Percentiles rank a stretch among this genome's conserved stretches.
Evolutionary conservation across 2,888 invertebrate genomes (phyloP).

Genomic region (Serrognathus titanus): DNA sequence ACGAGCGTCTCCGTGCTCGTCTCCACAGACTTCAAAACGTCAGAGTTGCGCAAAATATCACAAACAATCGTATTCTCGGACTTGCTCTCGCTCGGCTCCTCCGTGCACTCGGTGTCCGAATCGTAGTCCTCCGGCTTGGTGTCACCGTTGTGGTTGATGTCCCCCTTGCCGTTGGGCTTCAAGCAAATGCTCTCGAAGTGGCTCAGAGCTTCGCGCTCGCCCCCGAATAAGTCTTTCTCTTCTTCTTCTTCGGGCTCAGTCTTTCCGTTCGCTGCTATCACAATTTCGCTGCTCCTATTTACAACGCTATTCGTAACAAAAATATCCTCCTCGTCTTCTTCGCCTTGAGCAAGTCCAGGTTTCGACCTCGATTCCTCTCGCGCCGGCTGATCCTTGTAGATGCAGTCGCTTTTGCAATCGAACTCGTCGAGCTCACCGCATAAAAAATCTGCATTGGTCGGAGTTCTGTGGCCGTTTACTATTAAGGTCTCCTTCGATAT

Average conservation of each 20-base stretch:
- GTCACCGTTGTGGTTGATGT: constrained; percentile 27
- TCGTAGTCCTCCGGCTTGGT: constrained; percentile 32
- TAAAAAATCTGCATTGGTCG: constrained; percentile 29
- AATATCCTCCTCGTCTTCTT: constrained; percentile 6
- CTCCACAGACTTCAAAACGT: constrained; percentile 42
- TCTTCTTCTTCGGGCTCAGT: constrained; percentile 1
- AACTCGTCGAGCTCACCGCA: constrained; percentile 31
- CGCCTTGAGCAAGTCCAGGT: constrained; percentile 30
- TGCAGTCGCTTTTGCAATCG: constrained; percentile 42
- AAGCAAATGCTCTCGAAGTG: constrained; percentile 29
- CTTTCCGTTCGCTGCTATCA: not conserved
- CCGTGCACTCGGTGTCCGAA: constrained; percentile 35
- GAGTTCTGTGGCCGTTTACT: constrained; percentile 8
- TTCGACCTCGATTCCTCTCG: constrained; percentile 43
- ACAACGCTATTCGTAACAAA: not conserved
- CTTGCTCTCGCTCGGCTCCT: constrained; percentile 33
- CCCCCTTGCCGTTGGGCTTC: constrained; percentile 21
- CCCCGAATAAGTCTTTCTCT: not conserved
- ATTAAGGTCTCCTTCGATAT: constrained; percentile 15
- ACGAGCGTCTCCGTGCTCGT: constrained; percentile 56
- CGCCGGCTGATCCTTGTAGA: constrained; percentile 32
- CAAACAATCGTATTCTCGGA: constrained; percentile 38
- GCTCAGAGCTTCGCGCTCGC: constrained; percentile 13
- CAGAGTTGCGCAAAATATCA: constrained; percentile 11
- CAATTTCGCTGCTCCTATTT: not conserved